Percentiles rank a stretch among this genome's conserved stretches.
Conservation (phyloP, 2,113 vertebrate species). For the Paramormyrops kingsleyae region DNA sequence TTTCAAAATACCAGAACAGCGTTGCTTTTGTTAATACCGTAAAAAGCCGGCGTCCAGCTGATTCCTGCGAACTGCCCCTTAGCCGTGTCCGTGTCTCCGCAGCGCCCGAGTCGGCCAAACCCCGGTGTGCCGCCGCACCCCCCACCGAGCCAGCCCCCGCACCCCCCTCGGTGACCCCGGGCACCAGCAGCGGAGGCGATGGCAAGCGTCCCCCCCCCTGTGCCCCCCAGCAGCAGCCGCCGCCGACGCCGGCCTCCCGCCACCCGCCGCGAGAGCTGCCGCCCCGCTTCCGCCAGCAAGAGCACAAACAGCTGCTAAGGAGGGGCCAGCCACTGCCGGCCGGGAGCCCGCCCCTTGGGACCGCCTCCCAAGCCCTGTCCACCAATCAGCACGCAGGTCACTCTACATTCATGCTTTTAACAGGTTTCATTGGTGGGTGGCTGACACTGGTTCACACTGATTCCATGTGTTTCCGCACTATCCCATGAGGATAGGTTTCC, state of each 20-base stretch:
- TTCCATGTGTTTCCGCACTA: not conserved
- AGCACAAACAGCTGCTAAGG: slow-evolving; percentile 98
- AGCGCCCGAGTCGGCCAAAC: slow-evolving; percentile 95
- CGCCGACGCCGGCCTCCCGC: slow-evolving; percentile 63
- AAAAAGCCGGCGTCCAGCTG: not conserved
- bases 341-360: slow-evolving; percentile 60
- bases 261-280: slow-evolving; percentile 90
- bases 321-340: slow-evolving; percentile 86
- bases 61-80: not conserved
- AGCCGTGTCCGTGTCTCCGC: slow-evolving; percentile 18
- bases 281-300: slow-evolving; percentile 95
- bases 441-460: not conserved
- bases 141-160: slow-evolving; percentile 76
- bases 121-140: slow-evolving; percentile 81
- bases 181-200: slow-evolving; percentile 76
- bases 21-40: not conserved
- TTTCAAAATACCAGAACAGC: not conserved
- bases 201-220: slow-evolving; percentile 74
- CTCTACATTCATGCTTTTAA: slow-evolving; percentile 12
- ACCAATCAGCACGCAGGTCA: slow-evolving; percentile 52
- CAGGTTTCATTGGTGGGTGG: not conserved
- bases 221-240: slow-evolving; percentile 68
- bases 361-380: slow-evolving; percentile 44
- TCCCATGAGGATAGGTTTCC: not conserved
- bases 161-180: slow-evolving; percentile 74